phyloP scores from a whole-genome alignment of 2,113 vertebrate species.

The Gymnarchus niloticus region DNA sequence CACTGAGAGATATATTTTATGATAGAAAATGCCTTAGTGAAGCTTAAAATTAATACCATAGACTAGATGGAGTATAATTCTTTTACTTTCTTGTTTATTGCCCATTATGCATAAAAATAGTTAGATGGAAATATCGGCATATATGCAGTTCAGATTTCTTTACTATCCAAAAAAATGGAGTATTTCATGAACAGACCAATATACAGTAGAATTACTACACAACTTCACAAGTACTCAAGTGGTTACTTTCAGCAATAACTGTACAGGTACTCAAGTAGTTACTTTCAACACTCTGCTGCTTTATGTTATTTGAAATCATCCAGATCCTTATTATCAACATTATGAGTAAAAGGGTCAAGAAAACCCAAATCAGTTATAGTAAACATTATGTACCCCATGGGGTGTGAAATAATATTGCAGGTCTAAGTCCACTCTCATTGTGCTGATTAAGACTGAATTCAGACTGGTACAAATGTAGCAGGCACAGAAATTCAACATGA shows the following conservation, averaged over 20 bases:
- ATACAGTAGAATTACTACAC: neutral
- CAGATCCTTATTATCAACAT: neutral
- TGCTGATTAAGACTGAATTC: neutral
- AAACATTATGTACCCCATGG: neutral
- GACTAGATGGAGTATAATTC: too few species aligned
- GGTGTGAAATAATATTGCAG: neutral
- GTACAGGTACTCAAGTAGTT: too few species aligned
- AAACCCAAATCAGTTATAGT: neutral
- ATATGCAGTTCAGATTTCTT: neutral
- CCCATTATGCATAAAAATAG: neutral
- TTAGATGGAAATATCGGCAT: neutral
- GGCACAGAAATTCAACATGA: neutral
- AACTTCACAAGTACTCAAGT: too few species aligned
- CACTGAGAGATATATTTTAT: too few species aligned
- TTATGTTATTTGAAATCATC: too few species aligned
- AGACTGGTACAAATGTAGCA: neutral
- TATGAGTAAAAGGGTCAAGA: neutral
- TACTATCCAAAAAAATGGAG: neutral
- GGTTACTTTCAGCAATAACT: too few species aligned
- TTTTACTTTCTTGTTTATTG: too few species aligned
- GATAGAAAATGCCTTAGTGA: too few species aligned
- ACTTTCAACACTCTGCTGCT: too few species aligned
- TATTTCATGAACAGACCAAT: neutral
- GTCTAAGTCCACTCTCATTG: neutral
- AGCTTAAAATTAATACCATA: too few species aligned